Evolutionary conservation across 2,888 invertebrate species (phyloP).

Genomic region (Eurytoma californica): DNA sequence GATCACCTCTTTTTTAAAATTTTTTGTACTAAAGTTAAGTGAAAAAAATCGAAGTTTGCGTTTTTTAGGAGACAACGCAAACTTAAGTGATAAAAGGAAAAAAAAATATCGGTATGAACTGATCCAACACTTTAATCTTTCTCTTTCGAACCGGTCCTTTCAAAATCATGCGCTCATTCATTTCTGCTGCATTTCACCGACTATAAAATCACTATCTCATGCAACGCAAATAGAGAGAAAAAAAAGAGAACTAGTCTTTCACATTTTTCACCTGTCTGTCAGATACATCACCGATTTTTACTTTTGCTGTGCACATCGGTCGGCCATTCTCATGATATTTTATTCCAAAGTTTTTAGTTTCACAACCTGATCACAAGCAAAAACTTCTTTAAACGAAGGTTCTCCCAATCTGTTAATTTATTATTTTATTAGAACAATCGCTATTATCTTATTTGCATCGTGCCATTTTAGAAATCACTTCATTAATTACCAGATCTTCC

Average conservation of each 20-base stretch:
- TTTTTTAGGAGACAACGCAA: no score
- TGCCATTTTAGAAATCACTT: slow-evolving; percentile 45
- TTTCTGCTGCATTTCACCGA: slow-evolving; percentile 57
- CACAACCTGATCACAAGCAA: slow-evolving; percentile 16
- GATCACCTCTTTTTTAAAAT: background rate
- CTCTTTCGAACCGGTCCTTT: slow-evolving; percentile 50
- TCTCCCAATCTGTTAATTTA: background rate
- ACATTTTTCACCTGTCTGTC: slow-evolving; percentile 27
- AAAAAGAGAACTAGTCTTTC: slow-evolving; percentile 29
- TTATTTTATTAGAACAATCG: slow-evolving; percentile 36
- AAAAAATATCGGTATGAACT: slow-evolving; percentile 50
- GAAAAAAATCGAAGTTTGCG: background rate
- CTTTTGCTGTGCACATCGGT: slow-evolving; percentile 70
- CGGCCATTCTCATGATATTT: slow-evolving; percentile 45
- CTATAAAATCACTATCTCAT: slow-evolving; percentile 46
- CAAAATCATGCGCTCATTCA: slow-evolving; percentile 56
- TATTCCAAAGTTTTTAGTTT: slow-evolving; percentile 12
- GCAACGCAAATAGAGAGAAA: slow-evolving; percentile 30
- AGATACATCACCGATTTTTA: slow-evolving; percentile 42
- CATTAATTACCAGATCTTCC: slow-evolving; percentile 10
- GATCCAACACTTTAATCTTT: slow-evolving; percentile 52
- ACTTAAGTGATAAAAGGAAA: background rate
- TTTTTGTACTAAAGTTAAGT: background rate
- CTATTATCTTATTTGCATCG: slow-evolving; percentile 44
- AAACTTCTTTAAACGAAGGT: slow-evolving; percentile 47